These are phyloP conservation scores for Choristoneura fumiferana DNA, from an alignment of 1,140 invertebrate species.

Conservation along the genomic window DNA sequence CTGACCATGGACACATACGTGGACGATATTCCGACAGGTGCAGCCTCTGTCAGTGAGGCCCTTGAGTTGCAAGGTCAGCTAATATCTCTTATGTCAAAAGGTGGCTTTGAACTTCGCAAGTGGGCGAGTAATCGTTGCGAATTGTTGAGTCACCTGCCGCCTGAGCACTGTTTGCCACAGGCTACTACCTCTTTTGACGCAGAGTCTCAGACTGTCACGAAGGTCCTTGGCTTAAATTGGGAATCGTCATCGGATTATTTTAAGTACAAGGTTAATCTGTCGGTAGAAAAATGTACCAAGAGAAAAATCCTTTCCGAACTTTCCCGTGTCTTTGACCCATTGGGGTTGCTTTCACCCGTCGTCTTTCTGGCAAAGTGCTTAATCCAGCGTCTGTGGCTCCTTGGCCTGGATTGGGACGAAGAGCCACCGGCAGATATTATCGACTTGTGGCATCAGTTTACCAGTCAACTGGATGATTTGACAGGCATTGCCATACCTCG, in stretches of 20 bases:
- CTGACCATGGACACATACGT: no score
- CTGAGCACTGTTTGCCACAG: not conserved
- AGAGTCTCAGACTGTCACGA: no score
- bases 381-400: constrained; percentile 51
- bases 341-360: constrained; percentile 49
- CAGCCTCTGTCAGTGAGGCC: no score
- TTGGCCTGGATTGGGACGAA: constrained; percentile 52
- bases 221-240: constrained; percentile 6
- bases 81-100: not conserved
- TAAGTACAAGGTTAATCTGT: not conserved
- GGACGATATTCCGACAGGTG: no score
- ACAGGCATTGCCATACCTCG: not conserved
- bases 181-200: not conserved
- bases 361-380: constrained; percentile 47
- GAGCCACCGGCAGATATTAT: constrained; percentile 27
- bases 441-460: constrained; percentile 23
- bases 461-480: not conserved
- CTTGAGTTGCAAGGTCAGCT: no score
- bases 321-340: constrained; percentile 42
- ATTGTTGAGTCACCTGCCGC: not conserved
- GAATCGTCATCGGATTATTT: not conserved
- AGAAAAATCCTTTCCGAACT: constrained; percentile 38
- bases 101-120: constrained; percentile 8
- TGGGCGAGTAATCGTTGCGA: constrained; percentile 1
- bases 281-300: constrained; percentile 27